Evolutionary conservation across 2,888 invertebrate genomes (phyloP), one percentile per base, ranked within the genome.

Genomic region (Hydriomena furcata): DNA sequence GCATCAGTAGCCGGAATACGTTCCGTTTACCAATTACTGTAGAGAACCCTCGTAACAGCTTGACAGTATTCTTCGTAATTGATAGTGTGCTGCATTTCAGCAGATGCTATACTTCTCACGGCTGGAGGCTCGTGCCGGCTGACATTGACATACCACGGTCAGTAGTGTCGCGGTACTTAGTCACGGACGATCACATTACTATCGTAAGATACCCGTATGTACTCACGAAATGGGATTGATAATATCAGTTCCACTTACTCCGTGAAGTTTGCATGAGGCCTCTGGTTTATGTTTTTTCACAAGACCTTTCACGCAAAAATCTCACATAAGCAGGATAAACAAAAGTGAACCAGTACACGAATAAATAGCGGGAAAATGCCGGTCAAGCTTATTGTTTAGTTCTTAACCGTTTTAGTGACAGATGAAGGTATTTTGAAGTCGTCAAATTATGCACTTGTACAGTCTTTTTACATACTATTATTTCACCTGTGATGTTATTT

Each of bases 71-170:
- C 12, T 21, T 52, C 47, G 45, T 52, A 63, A 66, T 68, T 65
- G 58, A 52, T 60, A 42, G 54, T 25, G 7, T 37, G 12, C 37
- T 46, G 42, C 42, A 52, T 10, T 41, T 36, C 36, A n/a, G 2
- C 76, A 76, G 50, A 50, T 77, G 76, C 32, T 48, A 21, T 21
- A 36, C 50, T 68, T 76, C 76, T 48, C 76, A 76, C 63, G 63
- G 60, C 35, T 36, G 38, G 28, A 17, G 50, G 53, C 45, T 34
- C 51, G 60, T 54, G 58, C 20, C 49, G 54, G 49, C 53, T 59
- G 62, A 66, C 63, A 66, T 66, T 63, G 57, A 53, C 48, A 44
- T 10, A 48, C 51, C 48, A 52, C 34, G 56, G 58, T 46, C 50
- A 48, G 41, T 28, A 28, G 35, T 25, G 20, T 13, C 34, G 24